Evolutionary conservation across 2,888 invertebrate species (phyloP).

Genomic region (Diaphora mendica): DNA sequence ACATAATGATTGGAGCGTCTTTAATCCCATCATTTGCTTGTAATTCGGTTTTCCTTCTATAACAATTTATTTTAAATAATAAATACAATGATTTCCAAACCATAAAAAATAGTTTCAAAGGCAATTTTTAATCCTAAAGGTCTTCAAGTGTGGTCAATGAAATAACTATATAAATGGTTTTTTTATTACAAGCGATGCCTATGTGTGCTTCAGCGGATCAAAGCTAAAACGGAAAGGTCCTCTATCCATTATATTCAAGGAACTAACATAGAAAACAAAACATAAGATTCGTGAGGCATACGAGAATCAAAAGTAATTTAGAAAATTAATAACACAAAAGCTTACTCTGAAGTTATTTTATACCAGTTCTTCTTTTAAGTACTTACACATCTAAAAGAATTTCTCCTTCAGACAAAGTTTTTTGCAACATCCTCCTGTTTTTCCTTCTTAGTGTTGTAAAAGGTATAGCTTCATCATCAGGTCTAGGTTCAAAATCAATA

Average conservation of each 20-base stretch:
- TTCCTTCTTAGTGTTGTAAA: conserved; percentile 85
- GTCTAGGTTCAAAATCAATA: conserved; percentile 94
- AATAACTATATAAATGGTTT: background rate
- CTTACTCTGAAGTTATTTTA: background rate
- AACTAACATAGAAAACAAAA: too few relatives aligned
- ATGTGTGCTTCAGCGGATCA: too few relatives aligned
- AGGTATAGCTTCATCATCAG: conserved; percentile 88
- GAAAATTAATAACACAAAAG: background rate
- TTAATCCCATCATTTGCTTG: conserved; percentile 81
- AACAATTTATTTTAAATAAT: conserved; percentile 26
- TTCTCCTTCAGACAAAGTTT: conserved; percentile 93
- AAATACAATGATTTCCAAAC: background rate
- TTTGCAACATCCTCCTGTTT: conserved; percentile 87
- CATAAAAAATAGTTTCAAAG: background rate
- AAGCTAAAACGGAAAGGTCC: too few relatives aligned
- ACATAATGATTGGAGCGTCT: conserved; percentile 83
- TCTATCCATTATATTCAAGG: too few relatives aligned
- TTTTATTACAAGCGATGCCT: too few relatives aligned
- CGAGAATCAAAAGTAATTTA: too few relatives aligned
- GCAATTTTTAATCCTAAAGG: background rate
- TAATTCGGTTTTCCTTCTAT: conserved; percentile 81
- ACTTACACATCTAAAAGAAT: conserved; percentile 88
- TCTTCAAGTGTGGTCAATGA: background rate
- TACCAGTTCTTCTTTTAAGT: conserved; percentile 15
- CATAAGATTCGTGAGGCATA: background rate